Evolutionary conservation across 2,888 invertebrate genomes (phyloP).

Genomic region (Sinelater perroti): DNA sequence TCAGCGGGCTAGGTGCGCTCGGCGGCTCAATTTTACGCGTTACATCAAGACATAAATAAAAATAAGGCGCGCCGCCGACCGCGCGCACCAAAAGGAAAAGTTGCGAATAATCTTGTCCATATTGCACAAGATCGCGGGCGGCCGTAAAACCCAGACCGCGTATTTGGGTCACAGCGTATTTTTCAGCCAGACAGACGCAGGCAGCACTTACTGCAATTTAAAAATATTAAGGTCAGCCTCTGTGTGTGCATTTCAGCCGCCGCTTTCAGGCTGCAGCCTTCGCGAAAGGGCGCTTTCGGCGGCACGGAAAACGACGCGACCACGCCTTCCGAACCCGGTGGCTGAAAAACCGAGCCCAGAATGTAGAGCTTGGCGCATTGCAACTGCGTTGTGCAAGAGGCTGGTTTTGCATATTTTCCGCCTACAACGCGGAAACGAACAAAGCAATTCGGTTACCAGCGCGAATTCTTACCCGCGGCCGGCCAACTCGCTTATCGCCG

Average conservation of each 20-base stretch:
- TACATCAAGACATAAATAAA: slow-evolving; percentile 36
- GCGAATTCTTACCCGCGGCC: too few species aligned
- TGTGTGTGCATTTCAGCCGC: slow-evolving; percentile 26
- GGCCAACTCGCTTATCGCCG: too few species aligned
- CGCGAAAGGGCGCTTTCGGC: too few species aligned
- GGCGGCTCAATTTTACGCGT: slow-evolving; percentile 30
- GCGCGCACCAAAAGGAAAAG: slow-evolving; percentile 37
- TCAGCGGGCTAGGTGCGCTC: slow-evolving; percentile 5
- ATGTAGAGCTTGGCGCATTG: too few species aligned
- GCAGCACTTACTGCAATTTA: slow-evolving; percentile 35
- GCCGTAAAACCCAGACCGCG: slow-evolving; percentile 37
- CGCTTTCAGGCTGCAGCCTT: too few species aligned
- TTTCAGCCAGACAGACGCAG: slow-evolving; percentile 31
- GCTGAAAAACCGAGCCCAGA: too few species aligned
- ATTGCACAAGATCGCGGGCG: slow-evolving; percentile 40
- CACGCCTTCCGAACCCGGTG: too few species aligned
- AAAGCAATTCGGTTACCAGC: too few species aligned
- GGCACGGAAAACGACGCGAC: too few species aligned
- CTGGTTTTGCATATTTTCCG: slow-evolving; percentile 1
- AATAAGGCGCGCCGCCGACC: slow-evolving; percentile 36
- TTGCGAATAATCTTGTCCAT: slow-evolving; percentile 38
- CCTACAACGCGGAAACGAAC: slow-evolving; percentile 8
- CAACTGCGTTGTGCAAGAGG: not conserved
- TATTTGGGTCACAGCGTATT: slow-evolving; percentile 38
- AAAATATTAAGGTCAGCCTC: slow-evolving; percentile 39